Conservation (phyloP, 2,797 vertebrate genomes). For the Diplodus sargus region DNA sequence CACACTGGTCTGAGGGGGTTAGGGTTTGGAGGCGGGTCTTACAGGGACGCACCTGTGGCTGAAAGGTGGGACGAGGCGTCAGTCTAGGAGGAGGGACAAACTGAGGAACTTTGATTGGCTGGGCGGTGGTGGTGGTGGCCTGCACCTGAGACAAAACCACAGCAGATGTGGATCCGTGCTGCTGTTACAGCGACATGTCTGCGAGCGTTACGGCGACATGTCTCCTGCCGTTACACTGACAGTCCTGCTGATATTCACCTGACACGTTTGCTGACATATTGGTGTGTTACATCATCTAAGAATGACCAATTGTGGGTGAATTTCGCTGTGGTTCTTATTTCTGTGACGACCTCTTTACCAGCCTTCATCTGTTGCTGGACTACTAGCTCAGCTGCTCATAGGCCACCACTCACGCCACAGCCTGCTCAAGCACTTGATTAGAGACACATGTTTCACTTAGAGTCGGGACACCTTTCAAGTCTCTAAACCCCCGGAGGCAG, state of each 20-base stretch:
- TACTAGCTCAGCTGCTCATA: background rate
- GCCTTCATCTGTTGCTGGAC: no score
- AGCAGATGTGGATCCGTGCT: slow-evolving; percentile 73
- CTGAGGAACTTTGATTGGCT: slow-evolving; percentile 99
- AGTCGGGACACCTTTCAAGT: background rate
- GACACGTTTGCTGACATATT: background rate
- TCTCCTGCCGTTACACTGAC: background rate
- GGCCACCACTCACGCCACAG: slow-evolving; percentile 60
- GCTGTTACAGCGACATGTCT: slow-evolving; percentile 19
- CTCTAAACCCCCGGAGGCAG: background rate
- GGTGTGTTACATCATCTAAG: background rate
- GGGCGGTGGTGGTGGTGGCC: slow-evolving; percentile 90
- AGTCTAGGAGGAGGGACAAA: slow-evolving; percentile 99
- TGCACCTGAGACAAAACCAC: slow-evolving; percentile 95
- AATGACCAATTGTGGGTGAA: background rate
- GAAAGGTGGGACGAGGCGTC: slow-evolving; percentile 97
- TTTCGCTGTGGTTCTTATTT: background rate
- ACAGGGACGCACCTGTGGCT: slow-evolving; percentile 95
- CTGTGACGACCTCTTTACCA: background rate
- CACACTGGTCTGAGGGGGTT: slow-evolving; percentile 72
- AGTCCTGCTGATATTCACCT: background rate
- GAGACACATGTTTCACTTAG: slow-evolving; percentile 12
- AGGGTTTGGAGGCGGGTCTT: slow-evolving; percentile 77
- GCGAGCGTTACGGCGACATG: no score
- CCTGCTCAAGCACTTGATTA: slow-evolving; percentile 15